Evolutionary conservation across 2,888 invertebrate genomes (phyloP), one percentile per base, ranked within the genome.

Genomic region (Periphyllus acericola): DNA sequence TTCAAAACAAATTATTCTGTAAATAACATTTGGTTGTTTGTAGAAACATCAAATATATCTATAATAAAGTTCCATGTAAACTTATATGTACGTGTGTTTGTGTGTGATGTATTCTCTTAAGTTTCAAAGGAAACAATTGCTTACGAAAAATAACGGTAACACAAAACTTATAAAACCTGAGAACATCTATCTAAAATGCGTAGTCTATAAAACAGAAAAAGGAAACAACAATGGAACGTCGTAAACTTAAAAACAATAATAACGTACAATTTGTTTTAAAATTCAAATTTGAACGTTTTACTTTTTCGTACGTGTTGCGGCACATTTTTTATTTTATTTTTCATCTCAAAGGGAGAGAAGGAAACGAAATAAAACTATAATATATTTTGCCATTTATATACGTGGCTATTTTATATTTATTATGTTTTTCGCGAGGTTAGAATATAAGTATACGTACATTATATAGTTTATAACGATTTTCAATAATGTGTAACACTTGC

Each of bases 1-100:
- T n/a, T 68, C 29, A 29, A 68, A 25, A 68, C 68, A 68, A 68
- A 68, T 79, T 34, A 1, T 21, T 21, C 60, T 14, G 79, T 79
- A 60, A 79, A 80, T 36, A 80, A n/a, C 36, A 17, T 36, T 34
- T 80, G n/a, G 36, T 36, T 36, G 34, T 80, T n/a, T n/a, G n/a
- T 17, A 80, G 32, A 60, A 80, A 36, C 8, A 60, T n/a, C 60
- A 60, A 80, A 60, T n/a, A n/a, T n/a, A n/a, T n/a, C n/a, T n/a
- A n/a, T n/a, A n/a, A n/a, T 66, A 36, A 34, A 79, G 17, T 79
- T 52, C 60, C 8, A 25, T 14, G 79, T 55, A 46, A 14, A 46
- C 46, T 46, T 46, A 46, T 46, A 6, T 60, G 8, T 25, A 21
- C 3, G 46, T 60, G 19, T 60, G 25, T 25, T 0, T 25, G 60